Conservation (phyloP, 1,140 invertebrate species). For the Cyphomyrmex costatus region DNA sequence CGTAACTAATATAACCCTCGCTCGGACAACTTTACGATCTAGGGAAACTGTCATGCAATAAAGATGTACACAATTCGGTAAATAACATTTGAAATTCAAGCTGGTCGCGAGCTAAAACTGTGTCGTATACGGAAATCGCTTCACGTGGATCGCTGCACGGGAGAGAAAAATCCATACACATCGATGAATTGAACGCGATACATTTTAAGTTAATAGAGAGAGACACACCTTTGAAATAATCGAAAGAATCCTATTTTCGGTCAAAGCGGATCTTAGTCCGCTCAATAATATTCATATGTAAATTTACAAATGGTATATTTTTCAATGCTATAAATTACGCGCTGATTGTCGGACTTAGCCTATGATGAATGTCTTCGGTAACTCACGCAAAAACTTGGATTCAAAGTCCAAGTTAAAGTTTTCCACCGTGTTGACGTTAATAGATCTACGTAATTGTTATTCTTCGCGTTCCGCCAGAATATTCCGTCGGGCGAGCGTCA, state of each 20-base stretch:
- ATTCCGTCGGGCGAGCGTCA: slow-evolving; percentile 37
- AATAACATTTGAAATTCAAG: slow-evolving; percentile 69
- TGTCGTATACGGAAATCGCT: slow-evolving; percentile 21
- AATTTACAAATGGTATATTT: too few relatives aligned
- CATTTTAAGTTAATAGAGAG: background rate
- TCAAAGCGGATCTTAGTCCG: too few relatives aligned
- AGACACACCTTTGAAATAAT: background rate
- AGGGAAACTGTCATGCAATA: slow-evolving; percentile 73
- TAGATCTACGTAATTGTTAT: slow-evolving; percentile 50
- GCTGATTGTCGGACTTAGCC: too few relatives aligned
- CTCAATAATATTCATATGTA: too few relatives aligned
- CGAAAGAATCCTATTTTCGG: too few relatives aligned
- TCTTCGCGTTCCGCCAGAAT: slow-evolving; percentile 36
- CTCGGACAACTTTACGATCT: slow-evolving; percentile 67
- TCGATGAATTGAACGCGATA: background rate
- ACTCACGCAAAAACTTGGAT: background rate
- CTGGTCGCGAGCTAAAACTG: slow-evolving; percentile 18
- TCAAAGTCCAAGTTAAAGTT: slow-evolving; percentile 11
- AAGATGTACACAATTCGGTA: slow-evolving; percentile 68
- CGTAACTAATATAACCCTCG: slow-evolving; percentile 63
- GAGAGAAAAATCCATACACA: background rate
- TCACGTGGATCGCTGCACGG: background rate
- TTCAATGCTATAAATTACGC: too few relatives aligned
- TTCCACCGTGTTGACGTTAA: slow-evolving; percentile 33
- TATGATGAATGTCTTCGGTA: background rate